A percentile compares a stretch with the other conserved stretches of the same genome.
phyloP scores from a whole-genome alignment of 2,113 vertebrate genomes.

The Odontophorus gujanensis region DNA sequence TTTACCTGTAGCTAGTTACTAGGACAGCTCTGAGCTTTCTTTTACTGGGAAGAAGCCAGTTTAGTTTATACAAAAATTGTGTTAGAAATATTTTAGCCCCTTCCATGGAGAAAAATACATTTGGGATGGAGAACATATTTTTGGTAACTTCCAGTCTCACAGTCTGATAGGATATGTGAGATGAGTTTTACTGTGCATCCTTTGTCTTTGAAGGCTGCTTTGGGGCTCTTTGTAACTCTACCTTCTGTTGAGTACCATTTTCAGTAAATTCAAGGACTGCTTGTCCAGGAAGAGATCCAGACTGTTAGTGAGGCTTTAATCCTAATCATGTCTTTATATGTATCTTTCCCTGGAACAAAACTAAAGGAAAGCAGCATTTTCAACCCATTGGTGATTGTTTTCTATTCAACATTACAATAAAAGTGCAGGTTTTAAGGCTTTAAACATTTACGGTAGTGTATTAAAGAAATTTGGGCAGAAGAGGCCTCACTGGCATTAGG shows the following conservation, averaged over 20 bases:
- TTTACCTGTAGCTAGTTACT: conserved; percentile 54
- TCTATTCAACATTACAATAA: conserved; percentile 12
- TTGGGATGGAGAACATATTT: background rate
- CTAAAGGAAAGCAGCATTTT: conserved; percentile 16
- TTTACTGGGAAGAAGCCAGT: conserved; percentile 13
- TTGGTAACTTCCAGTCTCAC: background rate
- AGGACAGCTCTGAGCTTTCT: background rate
- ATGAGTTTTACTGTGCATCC: background rate
- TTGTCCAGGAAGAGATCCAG: conserved; percentile 9
- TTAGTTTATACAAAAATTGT: conserved; percentile 22
- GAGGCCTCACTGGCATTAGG: background rate
- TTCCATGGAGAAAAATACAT: background rate
- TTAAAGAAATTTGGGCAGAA: conserved; percentile 25
- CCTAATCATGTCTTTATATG: background rate
- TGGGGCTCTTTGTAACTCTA: background rate
- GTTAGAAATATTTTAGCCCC: conserved; percentile 2
- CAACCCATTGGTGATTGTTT: background rate
- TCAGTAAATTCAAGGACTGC: background rate
- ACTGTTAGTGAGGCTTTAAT: background rate
- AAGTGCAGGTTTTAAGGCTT: background rate
- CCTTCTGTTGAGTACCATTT: background rate
- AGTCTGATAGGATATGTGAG: background rate
- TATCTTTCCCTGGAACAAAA: background rate
- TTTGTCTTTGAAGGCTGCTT: background rate
- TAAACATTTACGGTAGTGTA: conserved; percentile 32